Evolutionary conservation across 2,888 invertebrate species (phyloP).

Genomic region (Cerceris rybyensis): DNA sequence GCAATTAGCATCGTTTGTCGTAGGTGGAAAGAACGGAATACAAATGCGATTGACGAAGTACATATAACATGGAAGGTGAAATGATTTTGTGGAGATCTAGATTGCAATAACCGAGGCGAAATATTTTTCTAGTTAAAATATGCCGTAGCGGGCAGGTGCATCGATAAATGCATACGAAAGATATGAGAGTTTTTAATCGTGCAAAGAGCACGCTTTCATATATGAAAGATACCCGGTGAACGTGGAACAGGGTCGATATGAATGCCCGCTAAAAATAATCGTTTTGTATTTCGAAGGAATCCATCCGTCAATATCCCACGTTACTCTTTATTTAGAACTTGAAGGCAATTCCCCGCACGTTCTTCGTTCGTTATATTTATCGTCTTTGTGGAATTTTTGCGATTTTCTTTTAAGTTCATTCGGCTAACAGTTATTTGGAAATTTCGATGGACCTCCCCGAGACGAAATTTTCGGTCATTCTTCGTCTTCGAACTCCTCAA

Average conservation of each 20-base stretch:
- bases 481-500: too few species aligned
- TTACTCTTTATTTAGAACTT: constrained; percentile 1
- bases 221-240: constrained; percentile 17
- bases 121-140: not conserved
- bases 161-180: not conserved
- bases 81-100: not conserved
- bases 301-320: constrained; percentile 13
- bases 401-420: too few species aligned
- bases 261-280: constrained; percentile 23
- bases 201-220: constrained; percentile 46
- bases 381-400: too few species aligned
- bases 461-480: too few species aligned
- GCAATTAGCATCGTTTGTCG: constrained; percentile 26
- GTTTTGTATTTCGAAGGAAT: constrained; percentile 19
- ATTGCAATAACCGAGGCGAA: not conserved
- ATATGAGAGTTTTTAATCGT: constrained; percentile 51
- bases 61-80: not conserved
- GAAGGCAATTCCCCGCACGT: constrained; percentile 30
- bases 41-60: not conserved
- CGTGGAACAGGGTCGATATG: constrained; percentile 6
- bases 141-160: not conserved
- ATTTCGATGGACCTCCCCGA: too few species aligned
- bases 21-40: not conserved
- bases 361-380: constrained; percentile 28
- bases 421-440: too few species aligned